A percentile compares a stretch with the other conserved stretches of the same genome.
phyloP scores from a whole-genome alignment of 2,113 vertebrate species.

The Circaetus gallicus region DNA sequence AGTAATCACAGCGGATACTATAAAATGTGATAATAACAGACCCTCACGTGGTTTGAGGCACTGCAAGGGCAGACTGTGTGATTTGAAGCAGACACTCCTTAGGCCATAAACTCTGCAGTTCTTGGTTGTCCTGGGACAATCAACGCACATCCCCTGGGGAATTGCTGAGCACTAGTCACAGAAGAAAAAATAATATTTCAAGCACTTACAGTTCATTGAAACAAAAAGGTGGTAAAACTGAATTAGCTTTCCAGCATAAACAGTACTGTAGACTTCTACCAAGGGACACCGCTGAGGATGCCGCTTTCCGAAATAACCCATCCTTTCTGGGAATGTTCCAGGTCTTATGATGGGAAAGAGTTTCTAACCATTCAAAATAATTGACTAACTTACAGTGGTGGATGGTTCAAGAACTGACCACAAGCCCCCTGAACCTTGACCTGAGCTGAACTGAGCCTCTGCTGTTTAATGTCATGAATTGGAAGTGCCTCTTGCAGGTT shows the following conservation, averaged over 20 bases:
- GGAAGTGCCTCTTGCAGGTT: background rate
- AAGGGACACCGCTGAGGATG: rapidly evolving
- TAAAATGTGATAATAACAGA: background rate
- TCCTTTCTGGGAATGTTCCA: background rate
- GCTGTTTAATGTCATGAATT: rapidly evolving
- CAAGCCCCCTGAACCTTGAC: background rate
- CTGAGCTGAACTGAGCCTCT: background rate
- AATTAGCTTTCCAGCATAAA: background rate
- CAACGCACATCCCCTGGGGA: background rate
- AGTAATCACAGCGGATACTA: background rate
- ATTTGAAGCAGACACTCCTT: background rate
- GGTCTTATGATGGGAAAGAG: background rate
- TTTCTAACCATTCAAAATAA: background rate
- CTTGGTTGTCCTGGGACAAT: background rate
- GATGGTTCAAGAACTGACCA: background rate
- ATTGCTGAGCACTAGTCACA: background rate
- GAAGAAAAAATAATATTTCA: background rate
- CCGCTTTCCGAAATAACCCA: rapidly evolving
- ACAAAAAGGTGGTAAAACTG: background rate
- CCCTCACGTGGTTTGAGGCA: background rate
- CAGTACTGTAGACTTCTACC: background rate
- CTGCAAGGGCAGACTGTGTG: rapidly evolving
- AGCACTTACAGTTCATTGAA: background rate
- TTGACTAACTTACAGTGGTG: no score
- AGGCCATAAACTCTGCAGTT: background rate